phyloP scores from a whole-genome alignment of 2,113 vertebrate genomes.

The Cynopterus brachyotis region DNA sequence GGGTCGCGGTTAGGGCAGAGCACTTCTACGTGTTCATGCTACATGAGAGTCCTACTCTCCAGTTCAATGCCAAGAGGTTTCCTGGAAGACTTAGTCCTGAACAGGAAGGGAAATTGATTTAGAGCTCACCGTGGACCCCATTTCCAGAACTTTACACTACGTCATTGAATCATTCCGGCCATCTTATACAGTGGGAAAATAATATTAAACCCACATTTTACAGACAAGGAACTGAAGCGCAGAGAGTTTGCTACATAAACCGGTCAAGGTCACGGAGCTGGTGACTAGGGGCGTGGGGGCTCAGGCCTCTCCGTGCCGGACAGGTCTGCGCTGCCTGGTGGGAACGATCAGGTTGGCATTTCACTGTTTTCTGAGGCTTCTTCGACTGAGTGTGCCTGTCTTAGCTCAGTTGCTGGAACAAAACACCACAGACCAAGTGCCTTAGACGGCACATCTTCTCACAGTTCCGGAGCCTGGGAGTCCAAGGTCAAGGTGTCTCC shows the following conservation, averaged over 20 bases:
- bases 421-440: background rate
- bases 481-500: background rate
- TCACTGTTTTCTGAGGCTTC: background rate
- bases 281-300: background rate
- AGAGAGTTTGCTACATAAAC: background rate
- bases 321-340: fast-evolving
- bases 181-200: no score
- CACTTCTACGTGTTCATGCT: background rate
- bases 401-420: background rate
- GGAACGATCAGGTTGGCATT: fast-evolving
- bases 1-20: background rate
- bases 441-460: background rate
- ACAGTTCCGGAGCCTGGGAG: background rate
- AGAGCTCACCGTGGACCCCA: no score
- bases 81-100: background rate
- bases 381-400: background rate
- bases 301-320: fast-evolving
- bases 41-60: no score
- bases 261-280: background rate
- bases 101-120: background rate
- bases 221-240: background rate
- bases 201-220: background rate
- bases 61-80: background rate
- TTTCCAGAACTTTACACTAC: background rate
- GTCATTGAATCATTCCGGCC: background rate